A percentile compares a stretch with the other conserved stretches of the same genome.
Evolutionary conservation across 2,888 invertebrate species (phyloP).

Genomic region (Strigamia crassipes): DNA sequence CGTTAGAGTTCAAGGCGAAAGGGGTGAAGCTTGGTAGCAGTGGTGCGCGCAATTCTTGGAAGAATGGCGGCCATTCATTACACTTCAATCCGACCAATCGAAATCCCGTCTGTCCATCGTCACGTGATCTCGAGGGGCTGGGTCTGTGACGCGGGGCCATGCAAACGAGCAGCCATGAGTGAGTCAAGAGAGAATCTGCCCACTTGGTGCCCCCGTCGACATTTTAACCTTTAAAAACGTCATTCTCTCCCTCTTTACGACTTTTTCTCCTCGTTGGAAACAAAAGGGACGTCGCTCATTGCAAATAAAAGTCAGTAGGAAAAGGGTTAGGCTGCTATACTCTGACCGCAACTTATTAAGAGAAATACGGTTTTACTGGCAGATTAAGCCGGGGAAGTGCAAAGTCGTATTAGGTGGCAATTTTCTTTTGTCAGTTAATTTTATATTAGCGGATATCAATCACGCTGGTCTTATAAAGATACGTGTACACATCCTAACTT

Average conservation of each 20-base stretch:
- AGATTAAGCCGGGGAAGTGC: neutral
- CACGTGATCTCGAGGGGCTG: conserved; percentile 22
- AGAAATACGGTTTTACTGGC: neutral
- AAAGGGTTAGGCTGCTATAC: conserved; percentile 1
- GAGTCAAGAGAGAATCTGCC: conserved; percentile 8
- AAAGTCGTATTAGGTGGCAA: neutral
- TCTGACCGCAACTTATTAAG: conserved; percentile 5
- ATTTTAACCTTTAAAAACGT: conserved; percentile 19
- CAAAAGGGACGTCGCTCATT: conserved; percentile 24
- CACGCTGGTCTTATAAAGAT: neutral
- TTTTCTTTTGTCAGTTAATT: conserved; percentile 22
- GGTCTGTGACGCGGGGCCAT: conserved; percentile 6
- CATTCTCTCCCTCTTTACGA: conserved; percentile 28
- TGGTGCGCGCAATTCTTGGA: neutral
- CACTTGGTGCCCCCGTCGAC: conserved; percentile 26
- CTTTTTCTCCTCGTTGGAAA: conserved; percentile 14
- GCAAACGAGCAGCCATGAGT: conserved; percentile 32
- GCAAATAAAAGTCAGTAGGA: neutral
- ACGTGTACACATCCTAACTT: neutral
- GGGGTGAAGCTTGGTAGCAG: neutral
- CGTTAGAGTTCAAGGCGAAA: neutral
- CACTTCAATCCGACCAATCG: neutral
- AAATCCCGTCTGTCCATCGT: neutral
- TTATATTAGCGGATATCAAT: neutral
- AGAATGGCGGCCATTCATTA: conserved; percentile 42